Conservation (phyloP, 1,140 invertebrate genomes). For the Drosophila pallidifrons region DNA sequence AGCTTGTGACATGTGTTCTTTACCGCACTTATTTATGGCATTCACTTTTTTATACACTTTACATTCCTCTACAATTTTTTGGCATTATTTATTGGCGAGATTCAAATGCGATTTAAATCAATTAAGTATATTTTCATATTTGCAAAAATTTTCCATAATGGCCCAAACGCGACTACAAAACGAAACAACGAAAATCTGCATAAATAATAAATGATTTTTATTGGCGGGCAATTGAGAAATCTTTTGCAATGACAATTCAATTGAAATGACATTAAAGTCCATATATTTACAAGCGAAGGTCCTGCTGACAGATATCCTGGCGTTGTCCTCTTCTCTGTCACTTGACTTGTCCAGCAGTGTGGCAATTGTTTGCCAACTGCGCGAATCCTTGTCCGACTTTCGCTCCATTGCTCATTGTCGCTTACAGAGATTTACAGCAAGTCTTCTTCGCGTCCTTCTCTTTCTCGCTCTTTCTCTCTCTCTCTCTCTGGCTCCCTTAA, state of each 20-base stretch:
- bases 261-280: constrained; percentile 12
- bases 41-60: constrained; percentile 54
- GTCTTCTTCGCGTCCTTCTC: constrained; percentile 10
- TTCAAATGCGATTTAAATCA: constrained; percentile 30
- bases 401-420: constrained; percentile 42
- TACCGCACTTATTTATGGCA: constrained; percentile 66
- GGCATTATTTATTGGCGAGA: constrained; percentile 23
- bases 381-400: constrained; percentile 1
- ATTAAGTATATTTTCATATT: constrained; percentile 16
- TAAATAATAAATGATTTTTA: constrained; percentile 73
- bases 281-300: neutral
- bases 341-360: constrained; percentile 58
- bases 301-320: constrained; percentile 14
- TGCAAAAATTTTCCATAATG: constrained; percentile 6
- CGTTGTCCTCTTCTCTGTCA: constrained; percentile 41
- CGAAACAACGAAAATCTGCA: constrained; percentile 22
- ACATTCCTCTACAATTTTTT: constrained; percentile 26
- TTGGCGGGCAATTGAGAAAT: constrained; percentile 57
- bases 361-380: constrained; percentile 63
- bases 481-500: neutral
- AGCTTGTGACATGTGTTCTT: constrained; percentile 42
- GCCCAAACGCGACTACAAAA: neutral
- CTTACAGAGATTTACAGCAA: constrained; percentile 73
- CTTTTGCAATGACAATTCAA: constrained; percentile 63
- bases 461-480: neutral